Evolutionary conservation across 92 coral and sea anemone genomes (phyloP).

Genomic region (Porites rus): DNA sequence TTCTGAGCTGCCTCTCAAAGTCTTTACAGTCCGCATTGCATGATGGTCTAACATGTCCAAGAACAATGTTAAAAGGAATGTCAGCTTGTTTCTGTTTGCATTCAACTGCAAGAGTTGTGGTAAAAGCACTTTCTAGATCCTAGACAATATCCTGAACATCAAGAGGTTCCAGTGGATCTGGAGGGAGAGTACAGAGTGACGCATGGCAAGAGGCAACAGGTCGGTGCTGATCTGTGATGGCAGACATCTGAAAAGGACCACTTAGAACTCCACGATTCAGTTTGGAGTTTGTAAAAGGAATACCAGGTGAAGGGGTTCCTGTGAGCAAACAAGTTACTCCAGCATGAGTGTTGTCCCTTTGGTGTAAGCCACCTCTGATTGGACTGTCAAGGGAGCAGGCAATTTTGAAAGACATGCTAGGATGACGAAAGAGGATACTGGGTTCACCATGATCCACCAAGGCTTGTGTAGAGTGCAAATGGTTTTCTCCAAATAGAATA

Average conservation of each 20-base stretch:
- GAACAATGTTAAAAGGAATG: constrained; percentile 20
- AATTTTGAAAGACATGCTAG: constrained; percentile 17
- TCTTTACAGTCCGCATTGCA: neutral
- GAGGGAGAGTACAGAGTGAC: neutral
- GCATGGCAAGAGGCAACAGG: constrained; percentile 4
- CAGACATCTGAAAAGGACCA: neutral
- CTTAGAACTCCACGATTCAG: neutral
- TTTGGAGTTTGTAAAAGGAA: neutral
- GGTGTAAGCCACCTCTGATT: neutral
- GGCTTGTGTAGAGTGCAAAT: constrained; percentile 20
- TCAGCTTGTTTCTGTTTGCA: constrained; percentile 17
- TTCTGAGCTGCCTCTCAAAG: constrained; percentile 15
- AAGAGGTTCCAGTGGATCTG: neutral
- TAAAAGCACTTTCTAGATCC: neutral
- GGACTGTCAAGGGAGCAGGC: constrained; percentile 11
- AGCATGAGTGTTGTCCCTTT: neutral
- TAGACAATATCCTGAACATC: neutral
- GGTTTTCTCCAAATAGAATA: constrained; percentile 12
- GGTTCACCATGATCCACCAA: constrained; percentile 23
- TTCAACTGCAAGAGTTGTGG: constrained; percentile 22
- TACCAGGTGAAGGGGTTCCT: neutral
- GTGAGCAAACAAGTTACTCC: constrained; percentile 7
- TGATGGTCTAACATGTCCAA: constrained; percentile 11
- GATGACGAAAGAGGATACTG: constrained; percentile 2
- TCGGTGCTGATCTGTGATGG: neutral